Evolutionary conservation across 2,113 vertebrate species (phyloP).

Genomic region (Riparia riparia): DNA sequence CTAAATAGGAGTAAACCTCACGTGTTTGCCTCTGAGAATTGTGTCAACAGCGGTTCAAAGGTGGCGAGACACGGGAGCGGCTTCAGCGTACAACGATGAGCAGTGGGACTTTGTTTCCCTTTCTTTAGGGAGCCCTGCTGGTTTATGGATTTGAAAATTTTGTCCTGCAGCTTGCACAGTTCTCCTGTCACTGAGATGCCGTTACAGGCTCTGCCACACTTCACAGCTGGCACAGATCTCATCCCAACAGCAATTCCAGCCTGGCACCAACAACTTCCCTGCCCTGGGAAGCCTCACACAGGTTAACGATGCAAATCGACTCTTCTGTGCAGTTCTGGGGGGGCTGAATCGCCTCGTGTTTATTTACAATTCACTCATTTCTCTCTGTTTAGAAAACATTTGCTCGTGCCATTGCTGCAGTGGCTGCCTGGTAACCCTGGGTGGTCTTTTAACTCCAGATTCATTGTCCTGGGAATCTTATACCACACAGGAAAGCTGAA

Average conservation of each 20-base stretch:
- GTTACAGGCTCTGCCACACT: neutral
- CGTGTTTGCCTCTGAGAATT: neutral
- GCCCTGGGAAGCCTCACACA: neutral
- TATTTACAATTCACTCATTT: neutral
- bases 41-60: neutral
- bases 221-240: neutral
- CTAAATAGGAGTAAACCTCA: neutral
- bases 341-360: neutral
- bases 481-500: fast-evolving
- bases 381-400: neutral
- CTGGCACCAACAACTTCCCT: neutral
- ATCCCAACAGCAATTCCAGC: fast-evolving
- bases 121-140: neutral
- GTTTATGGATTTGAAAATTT: neutral
- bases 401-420: neutral
- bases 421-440: neutral
- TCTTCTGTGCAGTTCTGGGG: neutral
- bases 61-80: neutral
- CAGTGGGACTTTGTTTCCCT: neutral
- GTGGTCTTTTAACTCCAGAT: neutral
- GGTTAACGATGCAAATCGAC: neutral
- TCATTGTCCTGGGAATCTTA: neutral
- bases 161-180: neutral
- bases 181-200: neutral
- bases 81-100: fast-evolving